phyloP scores from a whole-genome alignment of 2,888 invertebrate genomes.

The Synergus laeviventris region DNA sequence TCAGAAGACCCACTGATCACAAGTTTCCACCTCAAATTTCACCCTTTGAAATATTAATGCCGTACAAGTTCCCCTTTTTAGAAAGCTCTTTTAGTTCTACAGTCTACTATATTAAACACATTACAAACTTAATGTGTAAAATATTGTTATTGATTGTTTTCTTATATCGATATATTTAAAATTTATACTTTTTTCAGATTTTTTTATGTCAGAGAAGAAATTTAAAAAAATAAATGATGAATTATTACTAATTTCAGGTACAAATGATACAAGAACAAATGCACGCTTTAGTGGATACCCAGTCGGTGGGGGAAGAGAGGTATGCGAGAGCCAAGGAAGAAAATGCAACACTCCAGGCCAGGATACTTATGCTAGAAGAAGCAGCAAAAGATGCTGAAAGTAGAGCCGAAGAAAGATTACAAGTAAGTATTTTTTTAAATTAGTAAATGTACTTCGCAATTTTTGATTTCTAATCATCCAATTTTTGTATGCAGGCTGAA shows the following conservation, averaged over 20 bases:
- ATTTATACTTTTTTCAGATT: too few relatives aligned
- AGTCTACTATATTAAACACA: neutral
- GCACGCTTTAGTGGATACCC: constrained; percentile 91
- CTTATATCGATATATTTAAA: too few relatives aligned
- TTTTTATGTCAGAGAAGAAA: too few relatives aligned
- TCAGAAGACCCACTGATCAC: neutral
- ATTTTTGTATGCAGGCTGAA: constrained; percentile 82
- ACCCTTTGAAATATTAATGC: neutral
- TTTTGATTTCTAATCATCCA: neutral
- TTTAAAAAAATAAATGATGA: neutral
- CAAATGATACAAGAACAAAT: constrained; percentile 95
- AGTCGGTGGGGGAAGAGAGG: constrained; percentile 90
- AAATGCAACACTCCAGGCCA: constrained; percentile 92
- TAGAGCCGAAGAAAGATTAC: constrained; percentile 77
- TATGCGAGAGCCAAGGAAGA: constrained; percentile 94
- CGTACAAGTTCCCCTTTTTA: neutral
- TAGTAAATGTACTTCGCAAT: neutral
- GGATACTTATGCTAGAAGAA: constrained; percentile 95
- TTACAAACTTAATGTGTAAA: neutral
- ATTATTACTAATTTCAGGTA: constrained; percentile 81
- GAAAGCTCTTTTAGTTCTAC: neutral
- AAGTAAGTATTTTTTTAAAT: constrained; percentile 68
- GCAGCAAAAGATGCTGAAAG: constrained; percentile 75
- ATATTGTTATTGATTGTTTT: neutral
- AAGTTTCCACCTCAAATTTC: neutral